Percentiles rank a stretch among this genome's conserved stretches.
Conservation (phyloP, 2,888 invertebrate species). For the Saturnia pavonia region DNA sequence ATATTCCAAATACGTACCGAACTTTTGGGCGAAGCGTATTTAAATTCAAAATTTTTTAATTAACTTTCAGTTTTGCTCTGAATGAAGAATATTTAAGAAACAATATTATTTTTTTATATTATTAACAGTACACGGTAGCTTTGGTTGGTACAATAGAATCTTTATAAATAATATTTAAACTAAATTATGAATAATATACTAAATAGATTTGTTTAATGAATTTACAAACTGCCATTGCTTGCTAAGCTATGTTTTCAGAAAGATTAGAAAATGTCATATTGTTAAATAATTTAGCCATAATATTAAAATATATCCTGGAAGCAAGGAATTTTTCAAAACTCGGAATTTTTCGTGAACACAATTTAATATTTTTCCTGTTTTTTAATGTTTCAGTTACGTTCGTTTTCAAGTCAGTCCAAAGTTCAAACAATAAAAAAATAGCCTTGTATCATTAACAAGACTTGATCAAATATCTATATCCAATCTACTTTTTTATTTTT, state of each 20-base stretch:
- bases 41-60: not conserved
- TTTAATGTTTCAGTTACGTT: too few relatives aligned
- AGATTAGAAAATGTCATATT: not conserved
- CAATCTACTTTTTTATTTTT: too few relatives aligned
- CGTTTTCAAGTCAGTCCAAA: too few relatives aligned
- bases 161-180: not conserved
- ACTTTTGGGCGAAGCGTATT: not conserved
- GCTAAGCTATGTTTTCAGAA: not conserved
- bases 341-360: too few relatives aligned
- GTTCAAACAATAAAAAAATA: too few relatives aligned
- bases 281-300: not conserved
- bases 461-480: too few relatives aligned
- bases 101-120: not conserved
- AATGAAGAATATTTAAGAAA: not conserved
- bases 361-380: too few relatives aligned
- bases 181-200: too few relatives aligned
- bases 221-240: not conserved
- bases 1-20: not conserved
- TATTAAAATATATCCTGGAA: not conserved
- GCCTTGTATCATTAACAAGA: too few relatives aligned
- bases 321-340: not conserved
- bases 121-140: not conserved
- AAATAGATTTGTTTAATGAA: too few relatives aligned
- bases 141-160: not conserved
- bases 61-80: not conserved